Percentiles rank a stretch among this genome's conserved stretches.
These are phyloP conservation scores for Diadegma fenestrale DNA, from an alignment of 2,888 invertebrate species.

Conservation along the genomic window DNA sequence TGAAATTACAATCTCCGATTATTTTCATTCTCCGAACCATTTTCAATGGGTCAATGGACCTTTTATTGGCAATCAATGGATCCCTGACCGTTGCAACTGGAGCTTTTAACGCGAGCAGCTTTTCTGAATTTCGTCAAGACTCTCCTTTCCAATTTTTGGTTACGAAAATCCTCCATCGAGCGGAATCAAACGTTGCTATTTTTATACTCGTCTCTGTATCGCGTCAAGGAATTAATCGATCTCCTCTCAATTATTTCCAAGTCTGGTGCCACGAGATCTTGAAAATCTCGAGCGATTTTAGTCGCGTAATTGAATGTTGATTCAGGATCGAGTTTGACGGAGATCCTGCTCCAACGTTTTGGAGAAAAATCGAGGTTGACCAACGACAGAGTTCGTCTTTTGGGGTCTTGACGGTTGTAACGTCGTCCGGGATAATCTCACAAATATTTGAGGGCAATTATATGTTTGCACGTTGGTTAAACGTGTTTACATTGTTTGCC, in stretches of 20 bases:
- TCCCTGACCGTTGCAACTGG: background rate
- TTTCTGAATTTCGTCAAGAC: background rate
- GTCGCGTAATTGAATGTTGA: conserved; percentile 52
- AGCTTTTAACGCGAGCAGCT: background rate
- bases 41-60: background rate
- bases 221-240: background rate
- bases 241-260: background rate
- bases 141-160: background rate
- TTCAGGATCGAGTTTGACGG: conserved; percentile 63
- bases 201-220: background rate
- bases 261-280: conserved; percentile 9
- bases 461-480: conserved; percentile 82
- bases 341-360: conserved; percentile 8
- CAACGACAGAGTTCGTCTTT: conserved; percentile 63
- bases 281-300: conserved; percentile 7
- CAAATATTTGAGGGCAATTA: conserved; percentile 84
- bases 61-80: background rate
- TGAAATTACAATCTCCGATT: background rate
- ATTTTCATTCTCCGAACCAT: background rate
- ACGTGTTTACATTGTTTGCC: conserved; percentile 80
- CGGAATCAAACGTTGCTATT: background rate
- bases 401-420: conserved; percentile 41
- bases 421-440: conserved; percentile 78
- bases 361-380: conserved; percentile 58
- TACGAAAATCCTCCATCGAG: background rate